phyloP scores from a whole-genome alignment of 2,113 vertebrate species.

The Sakesphorus luctuosus region DNA sequence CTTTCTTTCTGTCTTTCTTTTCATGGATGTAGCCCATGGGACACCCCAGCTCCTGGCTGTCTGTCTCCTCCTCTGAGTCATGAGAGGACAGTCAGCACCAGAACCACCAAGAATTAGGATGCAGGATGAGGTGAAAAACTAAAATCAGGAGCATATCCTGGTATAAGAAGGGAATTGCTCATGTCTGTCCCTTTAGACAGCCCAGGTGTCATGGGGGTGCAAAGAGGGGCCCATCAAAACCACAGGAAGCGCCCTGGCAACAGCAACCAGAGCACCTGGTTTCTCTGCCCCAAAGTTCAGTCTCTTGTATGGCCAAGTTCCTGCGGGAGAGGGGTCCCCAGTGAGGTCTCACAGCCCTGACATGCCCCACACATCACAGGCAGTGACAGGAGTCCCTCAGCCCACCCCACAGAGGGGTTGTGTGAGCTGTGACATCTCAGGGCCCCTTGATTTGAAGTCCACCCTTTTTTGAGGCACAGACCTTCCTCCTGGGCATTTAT shows the following conservation, averaged over 20 bases:
- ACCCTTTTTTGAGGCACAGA: neutral
- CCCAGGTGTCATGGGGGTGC: neutral
- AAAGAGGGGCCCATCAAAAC: neutral
- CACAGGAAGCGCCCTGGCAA: neutral
- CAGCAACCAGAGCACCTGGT: fast-evolving
- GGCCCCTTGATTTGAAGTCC: neutral
- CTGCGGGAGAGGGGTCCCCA: neutral
- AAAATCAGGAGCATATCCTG: neutral
- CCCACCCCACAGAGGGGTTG: fast-evolving
- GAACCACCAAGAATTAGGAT: neutral
- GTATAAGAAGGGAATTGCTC: neutral
- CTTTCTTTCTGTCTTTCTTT: constrained; percentile 24
- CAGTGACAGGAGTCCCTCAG: neutral
- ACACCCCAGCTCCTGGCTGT: neutral
- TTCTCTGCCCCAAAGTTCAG: neutral
- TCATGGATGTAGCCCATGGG: neutral
- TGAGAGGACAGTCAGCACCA: neutral
- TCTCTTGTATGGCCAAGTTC: fast-evolving
- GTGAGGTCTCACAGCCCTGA: neutral
- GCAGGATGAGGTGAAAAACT: neutral
- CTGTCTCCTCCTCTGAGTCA: neutral
- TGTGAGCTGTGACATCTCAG: neutral
- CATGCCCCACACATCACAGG: neutral
- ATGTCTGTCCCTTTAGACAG: neutral
- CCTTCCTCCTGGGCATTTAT: neutral